Base-by-base conservation (phyloP, 2,113 vertebrate genomes). In the Acrocephalus arundinaceus region DNA sequence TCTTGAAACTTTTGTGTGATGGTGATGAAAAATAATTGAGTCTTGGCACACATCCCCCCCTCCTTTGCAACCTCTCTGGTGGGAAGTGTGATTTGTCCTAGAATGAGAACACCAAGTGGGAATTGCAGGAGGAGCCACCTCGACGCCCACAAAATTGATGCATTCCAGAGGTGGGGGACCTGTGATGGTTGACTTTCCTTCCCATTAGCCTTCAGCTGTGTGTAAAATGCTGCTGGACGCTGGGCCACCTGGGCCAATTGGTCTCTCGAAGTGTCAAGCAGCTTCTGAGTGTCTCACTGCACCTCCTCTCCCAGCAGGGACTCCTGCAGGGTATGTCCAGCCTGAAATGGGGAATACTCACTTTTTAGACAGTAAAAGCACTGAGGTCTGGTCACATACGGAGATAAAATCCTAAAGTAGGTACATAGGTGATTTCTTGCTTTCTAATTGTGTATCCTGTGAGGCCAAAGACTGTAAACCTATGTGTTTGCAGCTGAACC, bases 361-460 rank as follows among this genome's bases (percentile, higher is more conserved):
- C 27, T 46, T 54, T 54, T 54, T 54, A 18, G 27, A 39, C 4
- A 20, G 16, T n/a, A 28, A 49, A 63, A 48, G 41, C 0, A 0
- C 37, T 57, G 41, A 57, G 20, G 17, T 48, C 49, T 8, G 5
- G 11, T 30, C 49, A 55, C 24, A 31, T 1, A 15, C 0, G 1
- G 13, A 55, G n/a, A 55, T 55, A 48, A 55, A 87, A 41, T 12
- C n/a, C 41, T 55, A 10, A 48, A 21, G 13, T 3, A 48, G 24
- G 7, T 15, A 31, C 16, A 9, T 11, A 31, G 16, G 13, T 20
- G 35, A 24, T 41, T 41, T 58, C 24, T 20, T 30, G 24, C 13
- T 35, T 28, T 43, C 19, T 58, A 30, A 24, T 11, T 43, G 43
- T 43, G 71, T 35, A 25, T 35, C 13, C 43, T 66, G 10, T 7